Evolutionary conservation across 2,113 vertebrate species (phyloP).

Genomic region (Tragulus kanchil): DNA sequence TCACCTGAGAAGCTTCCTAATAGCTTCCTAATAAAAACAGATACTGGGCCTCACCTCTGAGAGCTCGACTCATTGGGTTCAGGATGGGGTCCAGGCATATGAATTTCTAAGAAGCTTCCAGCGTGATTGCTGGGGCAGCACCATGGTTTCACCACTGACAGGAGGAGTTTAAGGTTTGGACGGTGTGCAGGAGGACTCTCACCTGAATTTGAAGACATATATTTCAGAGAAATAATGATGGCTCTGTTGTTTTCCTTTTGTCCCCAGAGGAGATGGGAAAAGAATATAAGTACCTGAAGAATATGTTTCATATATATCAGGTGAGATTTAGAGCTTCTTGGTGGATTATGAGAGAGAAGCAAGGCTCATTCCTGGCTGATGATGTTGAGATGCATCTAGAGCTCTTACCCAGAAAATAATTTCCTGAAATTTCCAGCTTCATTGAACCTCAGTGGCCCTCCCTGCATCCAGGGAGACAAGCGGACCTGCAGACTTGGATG

Average conservation of each 20-base stretch:
- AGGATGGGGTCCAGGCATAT: background rate
- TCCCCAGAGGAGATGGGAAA: slow-evolving; percentile 81
- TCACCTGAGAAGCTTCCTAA: background rate
- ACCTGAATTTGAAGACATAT: background rate
- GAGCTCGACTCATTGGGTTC: background rate
- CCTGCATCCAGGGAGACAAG: background rate
- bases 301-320: slow-evolving; percentile 85
- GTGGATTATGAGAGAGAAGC: background rate
- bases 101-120: background rate
- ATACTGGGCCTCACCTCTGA: background rate
- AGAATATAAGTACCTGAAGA: slow-evolving; percentile 86
- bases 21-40: background rate
- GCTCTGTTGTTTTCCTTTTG: slow-evolving; percentile 35
- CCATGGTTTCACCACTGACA: background rate
- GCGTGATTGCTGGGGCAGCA: background rate
- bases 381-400: background rate
- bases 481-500: accelerated
- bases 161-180: background rate
- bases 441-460: background rate
- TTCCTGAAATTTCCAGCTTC: background rate
- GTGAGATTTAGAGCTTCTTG: slow-evolving; percentile 70
- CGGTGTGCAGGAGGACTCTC: background rate
- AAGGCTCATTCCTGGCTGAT: background rate
- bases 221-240: background rate
- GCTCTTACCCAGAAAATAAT: background rate